Conservation (phyloP, 2,888 invertebrate species). For the Asteroscopus sphinx region DNA sequence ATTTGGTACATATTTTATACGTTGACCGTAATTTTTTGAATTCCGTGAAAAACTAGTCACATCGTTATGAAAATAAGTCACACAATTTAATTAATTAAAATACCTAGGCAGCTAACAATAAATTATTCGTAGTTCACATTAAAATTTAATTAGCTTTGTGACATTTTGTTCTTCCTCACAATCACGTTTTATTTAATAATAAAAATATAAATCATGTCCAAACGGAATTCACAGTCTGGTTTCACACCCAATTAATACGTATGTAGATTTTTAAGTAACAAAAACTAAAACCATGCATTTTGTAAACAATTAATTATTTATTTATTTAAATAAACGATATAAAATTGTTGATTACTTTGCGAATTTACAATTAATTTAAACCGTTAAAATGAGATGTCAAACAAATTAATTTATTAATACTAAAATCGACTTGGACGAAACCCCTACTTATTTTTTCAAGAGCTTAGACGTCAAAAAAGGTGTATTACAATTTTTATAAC, state of each 20-base stretch:
- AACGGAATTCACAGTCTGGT: background rate
- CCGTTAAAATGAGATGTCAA: no score
- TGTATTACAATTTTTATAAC: no score
- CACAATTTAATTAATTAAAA: constrained; percentile 31
- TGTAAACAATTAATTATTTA: constrained; percentile 22
- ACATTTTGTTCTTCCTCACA: constrained; percentile 14
- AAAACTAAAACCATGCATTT: background rate
- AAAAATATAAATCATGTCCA: background rate
- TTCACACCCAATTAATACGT: constrained; percentile 1
- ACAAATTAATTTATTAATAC: no score
- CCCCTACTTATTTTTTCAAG: no score
- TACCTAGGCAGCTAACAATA: constrained; percentile 7
- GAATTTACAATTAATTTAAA: no score
- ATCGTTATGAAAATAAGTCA: background rate
- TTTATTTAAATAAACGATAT: constrained; percentile 9
- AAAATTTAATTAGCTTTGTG: constrained; percentile 8
- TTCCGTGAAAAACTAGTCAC: background rate
- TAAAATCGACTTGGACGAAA: no score
- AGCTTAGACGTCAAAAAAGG: no score
- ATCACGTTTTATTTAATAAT: constrained; percentile 4
- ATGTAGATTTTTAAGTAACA: background rate
- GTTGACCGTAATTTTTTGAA: background rate
- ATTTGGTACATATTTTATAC: no score
- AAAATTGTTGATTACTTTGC: background rate
- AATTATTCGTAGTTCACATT: constrained; percentile 1